Conservation (phyloP, 2,888 invertebrate genomes). For the Leistus spinibarbis region DNA sequence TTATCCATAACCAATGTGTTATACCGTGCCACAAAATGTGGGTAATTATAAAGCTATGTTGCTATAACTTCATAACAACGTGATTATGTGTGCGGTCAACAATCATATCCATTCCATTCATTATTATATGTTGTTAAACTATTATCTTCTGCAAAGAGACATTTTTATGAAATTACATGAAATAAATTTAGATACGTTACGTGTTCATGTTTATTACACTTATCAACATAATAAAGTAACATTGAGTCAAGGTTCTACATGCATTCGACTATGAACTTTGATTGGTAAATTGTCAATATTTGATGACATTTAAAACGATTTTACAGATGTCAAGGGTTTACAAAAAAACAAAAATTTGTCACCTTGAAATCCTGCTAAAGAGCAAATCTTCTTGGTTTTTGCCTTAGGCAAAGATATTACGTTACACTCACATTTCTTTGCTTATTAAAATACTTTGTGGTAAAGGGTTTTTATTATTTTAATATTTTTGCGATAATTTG, state of each 20-base stretch:
- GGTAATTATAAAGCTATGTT: not conserved
- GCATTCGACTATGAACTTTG: not conserved
- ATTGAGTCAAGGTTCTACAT: not conserved
- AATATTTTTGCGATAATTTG: no score
- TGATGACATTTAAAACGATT: not conserved
- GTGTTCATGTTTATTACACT: not conserved
- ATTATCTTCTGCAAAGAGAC: not conserved
- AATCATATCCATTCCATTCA: not conserved
- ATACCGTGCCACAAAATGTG: not conserved
- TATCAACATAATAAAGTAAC: not conserved
- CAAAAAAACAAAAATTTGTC: no score
- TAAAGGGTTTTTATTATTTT: no score
- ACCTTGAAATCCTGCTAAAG: no score
- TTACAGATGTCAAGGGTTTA: not conserved
- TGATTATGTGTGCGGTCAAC: not conserved
- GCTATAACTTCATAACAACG: not conserved
- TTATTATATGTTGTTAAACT: not conserved
- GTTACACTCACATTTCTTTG: no score
- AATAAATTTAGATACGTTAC: not conserved
- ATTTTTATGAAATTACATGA: not conserved
- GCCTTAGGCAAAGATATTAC: no score
- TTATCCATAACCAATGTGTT: slow-evolving; percentile 1
- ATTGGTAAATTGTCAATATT: not conserved
- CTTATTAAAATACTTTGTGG: no score
- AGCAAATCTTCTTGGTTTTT: no score